Evolutionary conservation across 2,113 vertebrate genomes (phyloP).

Genomic region (Corythornis vintsioides): DNA sequence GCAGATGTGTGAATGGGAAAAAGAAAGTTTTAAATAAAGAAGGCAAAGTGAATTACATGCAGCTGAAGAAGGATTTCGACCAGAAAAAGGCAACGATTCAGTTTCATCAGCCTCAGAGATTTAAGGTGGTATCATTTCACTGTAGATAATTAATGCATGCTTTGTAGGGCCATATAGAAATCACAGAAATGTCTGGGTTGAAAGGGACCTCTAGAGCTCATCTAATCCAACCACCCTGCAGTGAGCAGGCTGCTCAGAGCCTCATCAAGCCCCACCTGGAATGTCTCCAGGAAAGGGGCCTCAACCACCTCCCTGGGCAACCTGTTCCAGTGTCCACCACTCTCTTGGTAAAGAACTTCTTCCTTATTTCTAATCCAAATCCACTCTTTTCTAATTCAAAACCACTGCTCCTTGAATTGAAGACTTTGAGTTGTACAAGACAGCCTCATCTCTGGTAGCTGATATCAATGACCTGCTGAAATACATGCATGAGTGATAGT

Average conservation of each 20-base stretch:
- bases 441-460: background rate
- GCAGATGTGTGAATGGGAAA: slow-evolving; percentile 81
- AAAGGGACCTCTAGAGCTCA: too few relatives aligned
- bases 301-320: too few relatives aligned
- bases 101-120: slow-evolving; percentile 94
- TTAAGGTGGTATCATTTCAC: slow-evolving; percentile 79
- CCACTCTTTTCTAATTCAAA: too few relatives aligned
- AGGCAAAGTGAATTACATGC: slow-evolving; percentile 79
- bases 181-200: too few relatives aligned
- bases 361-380: too few relatives aligned
- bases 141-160: background rate
- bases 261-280: too few relatives aligned
- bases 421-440: background rate
- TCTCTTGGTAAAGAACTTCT: too few relatives aligned
- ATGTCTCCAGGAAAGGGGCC: too few relatives aligned
- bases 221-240: too few relatives aligned
- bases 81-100: slow-evolving; percentile 89
- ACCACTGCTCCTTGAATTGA: too few relatives aligned
- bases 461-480: background rate
- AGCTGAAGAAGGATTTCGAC: slow-evolving; percentile 83
- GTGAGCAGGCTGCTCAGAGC: too few relatives aligned
- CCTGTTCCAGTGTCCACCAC: too few relatives aligned
- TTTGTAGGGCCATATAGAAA: background rate
- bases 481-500: background rate
- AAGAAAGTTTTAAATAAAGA: slow-evolving; percentile 86